These are phyloP conservation scores for Momotus momota DNA, from an alignment of 2,797 vertebrate species.

Conservation along the genomic window DNA sequence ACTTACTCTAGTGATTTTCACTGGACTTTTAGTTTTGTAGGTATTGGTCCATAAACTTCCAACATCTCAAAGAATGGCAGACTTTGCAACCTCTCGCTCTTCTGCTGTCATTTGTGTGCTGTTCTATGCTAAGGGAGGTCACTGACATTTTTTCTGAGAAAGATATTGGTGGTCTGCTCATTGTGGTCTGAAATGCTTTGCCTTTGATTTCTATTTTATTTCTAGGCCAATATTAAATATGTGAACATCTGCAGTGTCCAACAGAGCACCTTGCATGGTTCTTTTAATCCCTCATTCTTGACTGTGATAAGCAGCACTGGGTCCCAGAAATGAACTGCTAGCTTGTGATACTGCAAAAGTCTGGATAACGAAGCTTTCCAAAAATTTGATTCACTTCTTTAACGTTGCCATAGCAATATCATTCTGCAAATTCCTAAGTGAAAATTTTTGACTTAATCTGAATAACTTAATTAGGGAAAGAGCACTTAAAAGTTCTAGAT, in stretches of 20 bases:
- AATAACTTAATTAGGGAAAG: constrained; percentile 11
- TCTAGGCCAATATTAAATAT: not conserved
- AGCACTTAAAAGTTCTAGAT: constrained; percentile 2
- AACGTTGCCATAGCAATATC: constrained; percentile 5
- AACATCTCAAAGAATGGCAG: not conserved
- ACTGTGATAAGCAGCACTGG: not conserved
- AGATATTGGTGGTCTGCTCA: not conserved
- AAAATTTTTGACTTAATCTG: not conserved
- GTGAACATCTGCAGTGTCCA: not conserved
- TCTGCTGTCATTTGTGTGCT: not conserved
- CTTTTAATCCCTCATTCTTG: not conserved
- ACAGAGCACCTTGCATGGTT: not conserved
- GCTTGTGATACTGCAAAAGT: not conserved
- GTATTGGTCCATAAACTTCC: not conserved
- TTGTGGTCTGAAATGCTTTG: not conserved
- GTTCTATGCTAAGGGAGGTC: not conserved
- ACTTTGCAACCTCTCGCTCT: not conserved
- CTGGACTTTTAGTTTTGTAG: not conserved
- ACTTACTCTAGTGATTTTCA: not conserved
- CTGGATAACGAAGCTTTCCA: not conserved
- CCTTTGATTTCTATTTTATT: not conserved
- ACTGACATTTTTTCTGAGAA: not conserved
- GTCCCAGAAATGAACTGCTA: not conserved
- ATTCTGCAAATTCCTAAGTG: not conserved
- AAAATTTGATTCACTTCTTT: not conserved